These are phyloP conservation scores for Ophion slaviceki DNA, from an alignment of 2,888 invertebrate species.

Conservation along the genomic window DNA sequence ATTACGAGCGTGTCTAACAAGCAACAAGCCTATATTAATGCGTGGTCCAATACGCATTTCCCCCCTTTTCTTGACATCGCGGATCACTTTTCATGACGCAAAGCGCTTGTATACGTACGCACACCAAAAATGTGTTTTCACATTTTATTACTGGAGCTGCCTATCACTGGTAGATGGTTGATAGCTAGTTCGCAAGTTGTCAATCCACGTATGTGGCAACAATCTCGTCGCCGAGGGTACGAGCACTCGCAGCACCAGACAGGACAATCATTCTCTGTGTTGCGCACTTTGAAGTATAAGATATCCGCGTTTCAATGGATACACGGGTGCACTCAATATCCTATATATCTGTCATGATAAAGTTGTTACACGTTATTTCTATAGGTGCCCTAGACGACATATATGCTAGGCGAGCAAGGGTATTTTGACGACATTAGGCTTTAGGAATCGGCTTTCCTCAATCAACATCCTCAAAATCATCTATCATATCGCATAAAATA, in stretches of 20 bases:
- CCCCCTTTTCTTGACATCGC: too few species aligned
- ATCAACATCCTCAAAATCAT: too few species aligned
- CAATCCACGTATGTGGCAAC: background rate
- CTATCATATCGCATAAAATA: too few species aligned
- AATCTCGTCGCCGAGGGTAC: background rate
- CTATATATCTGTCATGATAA: constrained; percentile 69
- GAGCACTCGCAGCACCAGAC: constrained; percentile 46
- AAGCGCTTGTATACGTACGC: too few species aligned
- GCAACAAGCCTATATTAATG: too few species aligned
- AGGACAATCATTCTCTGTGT: constrained; percentile 71
- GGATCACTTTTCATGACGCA: too few species aligned
- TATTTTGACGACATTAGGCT: background rate
- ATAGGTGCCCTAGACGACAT: constrained; percentile 30
- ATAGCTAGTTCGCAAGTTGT: background rate
- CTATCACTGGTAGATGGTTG: background rate
- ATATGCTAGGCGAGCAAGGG: background rate
- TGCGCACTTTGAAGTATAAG: constrained; percentile 20
- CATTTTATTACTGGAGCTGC: background rate
- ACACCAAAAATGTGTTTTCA: too few species aligned
- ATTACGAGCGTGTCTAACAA: too few species aligned
- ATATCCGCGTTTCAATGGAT: constrained; percentile 24
- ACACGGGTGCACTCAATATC: constrained; percentile 65
- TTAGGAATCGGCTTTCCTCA: background rate
- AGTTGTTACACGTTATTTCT: constrained; percentile 65
- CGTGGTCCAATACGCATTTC: too few species aligned